Base-by-base conservation (phyloP, 2,888 invertebrate genomes). In the Hypsopygia costalis region DNA sequence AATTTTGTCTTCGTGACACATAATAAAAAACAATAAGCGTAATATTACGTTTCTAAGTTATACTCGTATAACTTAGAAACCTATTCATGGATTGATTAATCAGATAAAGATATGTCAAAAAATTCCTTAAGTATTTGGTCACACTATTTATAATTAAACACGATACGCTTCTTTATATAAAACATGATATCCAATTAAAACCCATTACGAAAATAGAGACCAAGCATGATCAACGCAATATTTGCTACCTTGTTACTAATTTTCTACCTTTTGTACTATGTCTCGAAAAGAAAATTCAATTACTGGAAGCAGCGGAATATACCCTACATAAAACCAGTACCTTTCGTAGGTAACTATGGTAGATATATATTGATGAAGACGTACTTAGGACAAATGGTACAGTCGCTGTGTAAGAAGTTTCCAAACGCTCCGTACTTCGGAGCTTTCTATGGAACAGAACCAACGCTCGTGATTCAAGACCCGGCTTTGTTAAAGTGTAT, bases 401-500 rank as follows among this genome's bases (percentile, higher is more conserved):
- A 65, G 9, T 56, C 61, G 1, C 52, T 80, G 2, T 74, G 72
- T 27, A 35, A 52, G 11, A 42, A 58, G 22, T 74, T 69, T 11
- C 57, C 55, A 0, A 44, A 64, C 3, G 62, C 58, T 8, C 71
- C 77, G 0, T 66, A 69, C 27, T 49, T 81, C 0, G 81, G 81
- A n/a, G 63, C 68, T 0, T 80, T 53, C 35, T 75, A 55, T 21
- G 77, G 78, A 0, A 73, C 78, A 0, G 70, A 76, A 25, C 78
- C 80, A 0, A 65, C 62, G 0, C 64, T 75, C 1, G 49, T 79
- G 1, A 52, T 71, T 0, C 52, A 69, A 16, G 69, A 69, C 22
- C 76, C 72, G 0, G 68, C 69, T 6, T 38, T 77, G 3, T 41
- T 79, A 5, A 78, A 71, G 37, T 42, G 58, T 1, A 46, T 78